Percentiles rank a stretch among this genome's conserved stretches.
Evolutionary conservation across 2,113 vertebrate genomes (phyloP).

Genomic region (Casuarius casuarius): DNA sequence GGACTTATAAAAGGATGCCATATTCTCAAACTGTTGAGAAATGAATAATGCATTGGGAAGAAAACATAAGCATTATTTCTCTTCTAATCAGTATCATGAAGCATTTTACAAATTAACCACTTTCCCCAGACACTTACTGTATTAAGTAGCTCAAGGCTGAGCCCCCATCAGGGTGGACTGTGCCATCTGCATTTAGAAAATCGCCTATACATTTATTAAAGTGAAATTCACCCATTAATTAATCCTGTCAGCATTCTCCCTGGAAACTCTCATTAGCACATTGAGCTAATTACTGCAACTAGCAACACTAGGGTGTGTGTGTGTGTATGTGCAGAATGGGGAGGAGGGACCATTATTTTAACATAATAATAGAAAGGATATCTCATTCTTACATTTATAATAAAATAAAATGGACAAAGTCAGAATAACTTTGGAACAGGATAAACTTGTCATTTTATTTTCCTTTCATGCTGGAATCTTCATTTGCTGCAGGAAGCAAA

Average conservation of each 20-base stretch:
- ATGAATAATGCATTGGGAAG: constrained; percentile 71
- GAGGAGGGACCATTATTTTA: background rate
- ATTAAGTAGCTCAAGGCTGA: constrained; percentile 89
- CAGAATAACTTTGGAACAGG: background rate
- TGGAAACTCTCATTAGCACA: constrained; percentile 86
- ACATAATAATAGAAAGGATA: background rate
- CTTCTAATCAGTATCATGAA: constrained; percentile 84
- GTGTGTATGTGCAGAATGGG: background rate
- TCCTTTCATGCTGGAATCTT: background rate
- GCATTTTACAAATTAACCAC: constrained; percentile 92
- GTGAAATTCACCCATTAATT: constrained; percentile 96
- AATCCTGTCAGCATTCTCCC: constrained; percentile 84
- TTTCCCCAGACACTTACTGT: constrained; percentile 91
- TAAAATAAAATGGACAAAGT: background rate
- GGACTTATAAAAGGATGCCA: background rate
- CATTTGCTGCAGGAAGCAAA: background rate
- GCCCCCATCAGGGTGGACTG: constrained; percentile 84
- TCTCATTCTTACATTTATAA: constrained; percentile 16
- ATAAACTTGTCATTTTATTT: background rate
- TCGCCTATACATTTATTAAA: constrained; percentile 95
- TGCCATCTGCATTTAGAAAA: constrained; percentile 95
- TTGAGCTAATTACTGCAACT: constrained; percentile 88
- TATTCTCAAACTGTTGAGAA: constrained; percentile 1
- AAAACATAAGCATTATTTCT: constrained; percentile 64
- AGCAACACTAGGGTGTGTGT: constrained; percentile 46